Percentiles rank a stretch among this genome's conserved stretches.
Conservation (phyloP, 2,888 invertebrate genomes). For the Scrobipalpa costella region DNA sequence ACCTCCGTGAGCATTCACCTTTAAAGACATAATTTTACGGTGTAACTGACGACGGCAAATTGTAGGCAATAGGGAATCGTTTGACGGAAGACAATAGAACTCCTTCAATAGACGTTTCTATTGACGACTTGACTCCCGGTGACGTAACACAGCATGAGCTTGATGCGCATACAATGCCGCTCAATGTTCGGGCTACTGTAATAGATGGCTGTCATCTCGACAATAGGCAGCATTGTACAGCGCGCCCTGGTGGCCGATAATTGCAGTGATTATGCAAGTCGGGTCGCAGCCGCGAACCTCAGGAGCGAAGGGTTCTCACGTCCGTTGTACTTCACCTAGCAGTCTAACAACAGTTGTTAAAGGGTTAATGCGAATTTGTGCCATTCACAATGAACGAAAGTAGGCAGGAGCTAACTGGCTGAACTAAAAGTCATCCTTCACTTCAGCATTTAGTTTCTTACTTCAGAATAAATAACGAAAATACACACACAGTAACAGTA, state of each 20-base stretch:
- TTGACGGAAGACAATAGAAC: constrained; percentile 11
- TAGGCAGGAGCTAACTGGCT: background rate
- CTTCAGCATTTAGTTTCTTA: too few species aligned
- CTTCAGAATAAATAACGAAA: too few species aligned
- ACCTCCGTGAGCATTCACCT: constrained; percentile 17
- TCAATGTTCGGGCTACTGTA: constrained; percentile 33
- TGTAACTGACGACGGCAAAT: constrained; percentile 7
- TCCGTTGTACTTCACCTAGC: constrained; percentile 44
- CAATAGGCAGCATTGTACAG: constrained; percentile 39
- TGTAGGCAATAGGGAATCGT: constrained; percentile 12
- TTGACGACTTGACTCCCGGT: constrained; percentile 18
- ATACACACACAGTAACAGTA: too few species aligned
- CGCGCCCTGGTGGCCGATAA: constrained; percentile 54
- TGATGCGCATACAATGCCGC: constrained; percentile 13
- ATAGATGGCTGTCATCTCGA: constrained; percentile 49
- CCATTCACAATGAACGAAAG: background rate
- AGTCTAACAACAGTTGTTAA: constrained; percentile 38
- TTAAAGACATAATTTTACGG: constrained; percentile 20
- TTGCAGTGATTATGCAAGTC: constrained; percentile 64
- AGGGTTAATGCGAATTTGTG: constrained; percentile 13
- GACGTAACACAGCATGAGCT: constrained; percentile 27
- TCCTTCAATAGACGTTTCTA: constrained; percentile 25
- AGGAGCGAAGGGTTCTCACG: constrained; percentile 48
- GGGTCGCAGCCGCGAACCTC: constrained; percentile 45
- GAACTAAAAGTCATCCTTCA: background rate